A percentile compares a stretch with the other conserved stretches of the same genome.
Evolutionary conservation across 1,140 invertebrate species (phyloP).

Genomic region (Meteorus sp.): DNA sequence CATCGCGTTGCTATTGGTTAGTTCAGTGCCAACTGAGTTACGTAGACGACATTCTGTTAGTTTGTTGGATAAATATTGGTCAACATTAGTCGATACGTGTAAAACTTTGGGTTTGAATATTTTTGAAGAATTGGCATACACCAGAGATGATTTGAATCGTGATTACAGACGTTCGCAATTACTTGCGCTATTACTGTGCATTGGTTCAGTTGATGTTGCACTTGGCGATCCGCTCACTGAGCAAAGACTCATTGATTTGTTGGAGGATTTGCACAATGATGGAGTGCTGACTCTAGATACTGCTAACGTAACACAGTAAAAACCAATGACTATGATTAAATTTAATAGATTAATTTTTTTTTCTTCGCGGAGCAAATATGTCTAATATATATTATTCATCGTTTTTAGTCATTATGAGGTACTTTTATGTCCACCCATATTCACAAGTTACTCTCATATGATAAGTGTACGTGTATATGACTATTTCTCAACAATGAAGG

Average conservation of each 20-base stretch:
- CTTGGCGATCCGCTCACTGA: constrained; percentile 70
- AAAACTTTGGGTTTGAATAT: constrained; percentile 64
- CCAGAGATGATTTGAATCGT: constrained; percentile 59
- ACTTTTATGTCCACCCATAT: too few species aligned
- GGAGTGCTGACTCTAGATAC: constrained; percentile 55
- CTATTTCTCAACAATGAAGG: too few species aligned
- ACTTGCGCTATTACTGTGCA: constrained; percentile 73
- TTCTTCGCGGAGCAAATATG: too few species aligned
- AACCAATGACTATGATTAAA: too few species aligned
- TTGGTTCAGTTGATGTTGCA: constrained; percentile 77
- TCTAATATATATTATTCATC: too few species aligned
- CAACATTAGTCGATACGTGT: constrained; percentile 62
- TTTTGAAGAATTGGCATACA: constrained; percentile 62
- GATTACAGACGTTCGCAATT: constrained; percentile 75
- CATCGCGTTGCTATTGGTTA: constrained; percentile 75
- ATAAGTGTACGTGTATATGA: too few species aligned
- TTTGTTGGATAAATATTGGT: constrained; percentile 72
- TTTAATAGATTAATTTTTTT: too few species aligned
- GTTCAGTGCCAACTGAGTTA: constrained; percentile 72
- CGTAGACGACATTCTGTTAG: constrained; percentile 64
- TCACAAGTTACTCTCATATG: too few species aligned
- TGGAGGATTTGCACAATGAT: constrained; percentile 65
- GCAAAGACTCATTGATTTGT: constrained; percentile 65
- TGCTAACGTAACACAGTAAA: constrained; percentile 1
- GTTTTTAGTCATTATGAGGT: too few species aligned